phyloP scores from a whole-genome alignment of 2,797 vertebrate species.

The Tapirus indicus region DNA sequence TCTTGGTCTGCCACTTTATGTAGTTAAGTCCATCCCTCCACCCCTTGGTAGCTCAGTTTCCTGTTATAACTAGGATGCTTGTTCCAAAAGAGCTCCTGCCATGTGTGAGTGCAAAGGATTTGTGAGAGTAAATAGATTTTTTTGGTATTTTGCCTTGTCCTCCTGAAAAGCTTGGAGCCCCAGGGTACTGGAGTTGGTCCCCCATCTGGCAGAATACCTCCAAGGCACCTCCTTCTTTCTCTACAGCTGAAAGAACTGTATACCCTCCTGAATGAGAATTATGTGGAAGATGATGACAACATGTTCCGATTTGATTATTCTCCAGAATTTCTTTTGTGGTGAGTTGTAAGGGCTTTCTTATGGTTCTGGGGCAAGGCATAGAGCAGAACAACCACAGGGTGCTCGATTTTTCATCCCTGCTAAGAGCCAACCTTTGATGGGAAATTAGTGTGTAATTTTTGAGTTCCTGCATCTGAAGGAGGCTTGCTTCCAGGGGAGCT shows the following conservation, averaged over 20 bases:
- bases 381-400: not conserved
- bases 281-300: slow-evolving; percentile 99
- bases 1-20: not conserved
- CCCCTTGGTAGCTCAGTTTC: not conserved
- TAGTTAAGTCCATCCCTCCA: not conserved
- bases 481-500: not conserved
- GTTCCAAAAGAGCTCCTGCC: not conserved
- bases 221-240: slow-evolving; percentile 51
- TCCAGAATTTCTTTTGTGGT: slow-evolving; percentile 98
- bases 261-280: slow-evolving; percentile 98
- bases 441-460: not conserved
- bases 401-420: not conserved
- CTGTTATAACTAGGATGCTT: not conserved
- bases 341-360: slow-evolving; percentile 75
- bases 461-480: not conserved
- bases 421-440: not conserved
- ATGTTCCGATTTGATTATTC: slow-evolving; percentile 99
- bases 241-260: slow-evolving; percentile 97
- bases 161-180: not conserved
- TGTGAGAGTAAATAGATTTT: not conserved
- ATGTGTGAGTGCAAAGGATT: not conserved
- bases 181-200: not conserved
- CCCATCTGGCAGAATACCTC: not conserved
- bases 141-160: not conserved
- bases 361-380: not conserved